phyloP scores from a whole-genome alignment of 2,888 invertebrate species.

The Cheilosia soror region DNA sequence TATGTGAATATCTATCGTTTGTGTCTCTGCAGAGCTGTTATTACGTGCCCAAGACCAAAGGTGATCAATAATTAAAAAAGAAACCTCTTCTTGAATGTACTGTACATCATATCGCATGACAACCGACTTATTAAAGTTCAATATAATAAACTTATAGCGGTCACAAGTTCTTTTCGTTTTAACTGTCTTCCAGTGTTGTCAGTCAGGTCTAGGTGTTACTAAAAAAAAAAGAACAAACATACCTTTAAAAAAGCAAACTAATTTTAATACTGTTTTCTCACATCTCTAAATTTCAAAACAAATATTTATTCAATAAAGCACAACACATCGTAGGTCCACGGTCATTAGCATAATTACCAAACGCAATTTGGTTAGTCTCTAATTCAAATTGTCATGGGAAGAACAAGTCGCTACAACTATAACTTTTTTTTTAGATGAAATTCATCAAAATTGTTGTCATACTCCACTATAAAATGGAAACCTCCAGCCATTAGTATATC shows the following conservation, averaged over 20 bases:
- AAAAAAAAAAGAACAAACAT: background rate
- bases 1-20: too few species aligned
- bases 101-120: too few species aligned
- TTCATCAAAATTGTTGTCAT: constrained; percentile 34
- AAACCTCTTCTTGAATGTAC: too few species aligned
- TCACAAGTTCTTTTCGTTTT: background rate
- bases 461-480: constrained; percentile 35
- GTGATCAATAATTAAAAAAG: too few species aligned
- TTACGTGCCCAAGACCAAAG: too few species aligned
- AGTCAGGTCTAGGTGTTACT: background rate
- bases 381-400: background rate
- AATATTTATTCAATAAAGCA: background rate
- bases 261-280: background rate
- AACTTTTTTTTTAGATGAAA: background rate
- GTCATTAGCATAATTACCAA: constrained; percentile 35
- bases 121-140: too few species aligned
- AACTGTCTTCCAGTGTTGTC: background rate
- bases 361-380: constrained; percentile 18
- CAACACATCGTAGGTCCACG: constrained; percentile 1
- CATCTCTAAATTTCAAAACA: background rate
- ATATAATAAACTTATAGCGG: background rate
- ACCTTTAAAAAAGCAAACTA: background rate
- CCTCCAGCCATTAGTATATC: constrained; percentile 2
- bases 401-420: background rate
- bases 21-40: too few species aligned